Base-by-base conservation (phyloP, 2,113 vertebrate species). In the Hiodon alosoides region DNA sequence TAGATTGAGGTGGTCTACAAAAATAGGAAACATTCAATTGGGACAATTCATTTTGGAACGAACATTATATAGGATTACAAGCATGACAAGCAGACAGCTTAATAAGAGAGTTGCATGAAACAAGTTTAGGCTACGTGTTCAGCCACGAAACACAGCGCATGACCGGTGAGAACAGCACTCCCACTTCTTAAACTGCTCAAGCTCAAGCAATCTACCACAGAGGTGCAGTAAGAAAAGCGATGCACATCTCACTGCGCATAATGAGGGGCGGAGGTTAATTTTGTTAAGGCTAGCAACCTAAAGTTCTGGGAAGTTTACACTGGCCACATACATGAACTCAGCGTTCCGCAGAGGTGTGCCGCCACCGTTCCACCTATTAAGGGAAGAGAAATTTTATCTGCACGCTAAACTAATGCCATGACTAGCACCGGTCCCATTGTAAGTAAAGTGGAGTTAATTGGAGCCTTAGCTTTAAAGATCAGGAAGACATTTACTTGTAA, bases 251-350 rank as follows among this genome's bases (percentile, higher is more conserved):
- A 17, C 4, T 8, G 52, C 13, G 6, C 4, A 48, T 16, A 5
- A 50, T 59, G 55, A 48, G 11, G 59, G 55, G 46, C 11, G 31
- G 6, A 59, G 13, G 69, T 31, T 14, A 9, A 8, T 58, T 47
- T 71, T 10, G 57, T 6, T 48, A 14, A 59, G 57, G 57, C 58
- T 31, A 0, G 57, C 57, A 59, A 50, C 31, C 70, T 48, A 71
- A 71, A 46, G 3, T 31, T n/a, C 48, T 7, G 11, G 47, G 55
- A 16, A 53, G 70, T 76, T 67, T 82, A 75, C 83, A 89, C 84
- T 86, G 83, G 79, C 80, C 90, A 97, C 95, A 86, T 98, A 98
- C 96, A 95, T 91, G 89, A 95, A 95, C 81, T 98, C 96, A 91
- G 89, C 90, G 85, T 90, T 96, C 90, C 91, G 89, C 88, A 94